A percentile compares a stretch with the other conserved stretches of the same genome.
phyloP scores from a whole-genome alignment of 1,140 invertebrate genomes.

The Steinernema khuongi region DNA sequence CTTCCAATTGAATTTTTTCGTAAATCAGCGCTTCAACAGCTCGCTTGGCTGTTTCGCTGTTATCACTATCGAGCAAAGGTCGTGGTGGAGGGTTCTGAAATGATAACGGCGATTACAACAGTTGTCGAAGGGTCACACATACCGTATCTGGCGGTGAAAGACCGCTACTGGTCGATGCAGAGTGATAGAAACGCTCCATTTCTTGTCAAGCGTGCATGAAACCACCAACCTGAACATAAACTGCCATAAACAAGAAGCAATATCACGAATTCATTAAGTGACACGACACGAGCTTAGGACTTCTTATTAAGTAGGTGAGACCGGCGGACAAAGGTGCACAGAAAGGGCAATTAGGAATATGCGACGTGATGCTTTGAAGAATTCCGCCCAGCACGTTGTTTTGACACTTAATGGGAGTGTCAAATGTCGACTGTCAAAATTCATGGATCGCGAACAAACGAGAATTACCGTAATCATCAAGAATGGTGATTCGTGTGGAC shows the following conservation, averaged over 20 bases:
- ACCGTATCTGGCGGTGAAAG: background rate
- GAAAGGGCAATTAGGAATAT: background rate
- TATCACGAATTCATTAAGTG: background rate
- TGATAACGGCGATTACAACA: background rate
- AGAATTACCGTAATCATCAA: too few species aligned
- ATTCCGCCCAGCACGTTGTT: too few species aligned
- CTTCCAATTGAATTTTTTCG: background rate
- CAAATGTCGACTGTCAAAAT: too few species aligned
- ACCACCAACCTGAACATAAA: background rate
- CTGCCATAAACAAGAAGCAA: background rate
- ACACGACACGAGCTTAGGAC: too few species aligned
- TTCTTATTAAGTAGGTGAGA: background rate
- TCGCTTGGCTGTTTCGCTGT: background rate
- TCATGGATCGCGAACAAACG: too few species aligned
- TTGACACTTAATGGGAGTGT: too few species aligned
- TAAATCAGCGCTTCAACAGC: background rate
- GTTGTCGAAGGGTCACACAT: background rate
- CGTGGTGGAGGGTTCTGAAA: background rate
- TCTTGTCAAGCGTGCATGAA: background rate
- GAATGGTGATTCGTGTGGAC: too few species aligned
- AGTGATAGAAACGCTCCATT: background rate
- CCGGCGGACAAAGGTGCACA: background rate
- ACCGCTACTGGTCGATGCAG: background rate
- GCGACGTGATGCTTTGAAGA: too few species aligned
- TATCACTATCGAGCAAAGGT: background rate